Evolutionary conservation across 2,888 invertebrate genomes (phyloP), one percentile per base, ranked within the genome.

Genomic region (Leucophenga maculata): DNA sequence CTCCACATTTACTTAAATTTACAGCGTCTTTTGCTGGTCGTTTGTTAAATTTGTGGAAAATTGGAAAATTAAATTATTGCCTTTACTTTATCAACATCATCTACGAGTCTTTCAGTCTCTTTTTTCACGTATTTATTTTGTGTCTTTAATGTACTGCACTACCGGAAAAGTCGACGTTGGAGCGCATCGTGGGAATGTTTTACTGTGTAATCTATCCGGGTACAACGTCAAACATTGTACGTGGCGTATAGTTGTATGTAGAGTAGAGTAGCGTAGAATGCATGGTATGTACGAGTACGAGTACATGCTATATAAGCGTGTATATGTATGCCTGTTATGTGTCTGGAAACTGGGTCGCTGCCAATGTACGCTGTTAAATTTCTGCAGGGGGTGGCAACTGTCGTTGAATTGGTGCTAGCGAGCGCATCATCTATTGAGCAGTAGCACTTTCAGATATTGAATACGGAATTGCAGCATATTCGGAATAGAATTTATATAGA

Each of bases 1-100:
- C 39, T 71, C 60, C 67, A 60, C 76, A 70, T 70, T 72, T 70
- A 77, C 71, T 55, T 14, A 11, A 16, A 6, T 13, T 60, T 32
- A 39, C 6, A 14, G 16, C 16, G 60, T 60, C 13, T 60, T 31
- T n/a, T n/a, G n/a, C 39, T 39, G 32, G 46, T 22, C 46, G 26
- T 67, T 55, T 66, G 57, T 57, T 67, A 67, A 67, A 57, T 67
- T 67, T 55, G 57, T 46, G 67, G 67, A 67, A 67, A 67, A 67
- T 67, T 67, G 22, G 46, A 57, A 67, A 67, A 67, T 67, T 67
- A 57, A 67, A 67, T 67, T 57, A 67, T 57, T 55, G 46, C 46
- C 46, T 52, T 39, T 39, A 39, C 39, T 8, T 39, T 11, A 39
- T 39, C 39, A 39, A 39, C 39, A 39, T 39, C 39, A 39, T 55